Evolutionary conservation across 92 coral and sea anemone species (phyloP).

Genomic region (Paramuricea clavata): DNA sequence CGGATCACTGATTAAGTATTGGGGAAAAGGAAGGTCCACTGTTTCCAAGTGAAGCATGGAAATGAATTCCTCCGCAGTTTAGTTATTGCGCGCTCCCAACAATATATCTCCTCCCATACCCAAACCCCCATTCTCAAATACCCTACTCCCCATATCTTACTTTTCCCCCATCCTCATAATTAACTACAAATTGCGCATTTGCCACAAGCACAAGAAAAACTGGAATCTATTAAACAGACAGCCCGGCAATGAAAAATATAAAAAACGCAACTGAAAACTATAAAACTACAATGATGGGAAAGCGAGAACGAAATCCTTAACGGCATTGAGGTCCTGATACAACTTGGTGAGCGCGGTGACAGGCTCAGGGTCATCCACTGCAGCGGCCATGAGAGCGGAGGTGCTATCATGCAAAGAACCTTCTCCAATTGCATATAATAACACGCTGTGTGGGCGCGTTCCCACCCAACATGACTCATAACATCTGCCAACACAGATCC

Average conservation of each 20-base stretch:
- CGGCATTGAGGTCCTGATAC: conserved; percentile 59
- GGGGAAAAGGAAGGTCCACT: too few relatives aligned
- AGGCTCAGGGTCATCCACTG: conserved; percentile 51
- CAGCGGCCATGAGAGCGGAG: conserved; percentile 45
- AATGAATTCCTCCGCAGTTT: too few relatives aligned
- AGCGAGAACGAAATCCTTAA: conserved; percentile 59
- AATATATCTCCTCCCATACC: background rate
- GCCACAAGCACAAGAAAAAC: too few relatives aligned
- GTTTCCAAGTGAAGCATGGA: too few relatives aligned
- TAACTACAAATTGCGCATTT: background rate
- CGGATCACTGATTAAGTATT: too few relatives aligned
- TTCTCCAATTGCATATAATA: conserved; percentile 70
- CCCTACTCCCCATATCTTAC: background rate
- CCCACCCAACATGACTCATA: conserved; percentile 74
- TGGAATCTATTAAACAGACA: background rate
- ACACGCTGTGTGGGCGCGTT: conserved; percentile 60
- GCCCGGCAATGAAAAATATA: background rate
- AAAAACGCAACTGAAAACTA: background rate
- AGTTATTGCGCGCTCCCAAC: too few relatives aligned
- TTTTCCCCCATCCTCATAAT: background rate
- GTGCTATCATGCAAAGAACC: conserved; percentile 59
- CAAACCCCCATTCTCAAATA: background rate
- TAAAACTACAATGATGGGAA: conserved; percentile 2
- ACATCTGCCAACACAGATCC: conserved; percentile 66
- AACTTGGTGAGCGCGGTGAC: conserved; percentile 22